Percentiles rank a stretch among this genome's conserved stretches.
Conservation (phyloP, 2,888 invertebrate species). For the Sicus ferrugineus region DNA sequence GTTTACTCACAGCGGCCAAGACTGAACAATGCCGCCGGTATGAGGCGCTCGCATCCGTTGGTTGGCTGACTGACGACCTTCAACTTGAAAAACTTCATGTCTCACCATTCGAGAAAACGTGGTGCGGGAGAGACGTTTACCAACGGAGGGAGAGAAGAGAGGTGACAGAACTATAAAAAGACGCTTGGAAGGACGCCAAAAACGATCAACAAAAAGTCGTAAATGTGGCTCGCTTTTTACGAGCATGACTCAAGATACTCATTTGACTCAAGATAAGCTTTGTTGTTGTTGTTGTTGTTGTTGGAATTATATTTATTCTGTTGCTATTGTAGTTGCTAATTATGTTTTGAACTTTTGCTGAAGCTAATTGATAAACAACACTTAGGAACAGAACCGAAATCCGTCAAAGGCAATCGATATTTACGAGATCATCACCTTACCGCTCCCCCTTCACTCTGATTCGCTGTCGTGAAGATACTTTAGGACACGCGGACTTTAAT, state of each 20-base stretch:
- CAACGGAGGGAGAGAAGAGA: no score
- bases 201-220: neutral
- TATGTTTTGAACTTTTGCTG: neutral
- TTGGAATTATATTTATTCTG: neutral
- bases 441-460: neutral
- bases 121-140: neutral
- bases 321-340: neutral
- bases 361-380: slow-evolving; percentile 9
- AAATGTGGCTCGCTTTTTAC: neutral
- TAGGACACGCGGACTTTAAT: no score
- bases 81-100: slow-evolving; percentile 23
- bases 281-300: neutral
- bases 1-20: neutral
- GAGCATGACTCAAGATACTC: slow-evolving; percentile 8
- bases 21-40: neutral
- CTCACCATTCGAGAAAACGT: neutral
- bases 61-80: slow-evolving; percentile 18
- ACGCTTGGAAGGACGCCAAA: neutral
- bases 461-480: no score
- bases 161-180: no score
- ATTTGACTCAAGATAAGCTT: no score
- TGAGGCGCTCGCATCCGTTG: neutral
- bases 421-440: no score
- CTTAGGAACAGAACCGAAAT: neutral
- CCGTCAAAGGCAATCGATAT: no score